Conservation (phyloP, 2,113 vertebrate species). For the Odocoileus hemionus region DNA sequence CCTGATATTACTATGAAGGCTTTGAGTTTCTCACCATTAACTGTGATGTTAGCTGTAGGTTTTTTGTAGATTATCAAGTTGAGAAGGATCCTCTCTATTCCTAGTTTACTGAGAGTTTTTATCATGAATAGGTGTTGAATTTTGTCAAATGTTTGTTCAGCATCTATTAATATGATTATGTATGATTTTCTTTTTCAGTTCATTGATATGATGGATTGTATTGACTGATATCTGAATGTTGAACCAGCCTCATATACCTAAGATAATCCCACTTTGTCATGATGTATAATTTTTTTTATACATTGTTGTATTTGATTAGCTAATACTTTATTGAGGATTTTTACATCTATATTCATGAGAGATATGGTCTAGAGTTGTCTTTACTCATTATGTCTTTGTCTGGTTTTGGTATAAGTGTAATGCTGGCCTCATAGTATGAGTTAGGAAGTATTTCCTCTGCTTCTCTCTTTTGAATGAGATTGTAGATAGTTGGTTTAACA, state of each 20-base stretch:
- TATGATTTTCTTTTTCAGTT: not conserved
- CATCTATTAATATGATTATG: not conserved
- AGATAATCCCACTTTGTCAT: not conserved
- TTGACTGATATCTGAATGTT: not conserved
- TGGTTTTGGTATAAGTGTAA: not conserved
- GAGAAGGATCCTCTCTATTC: not conserved
- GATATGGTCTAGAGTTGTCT: not conserved
- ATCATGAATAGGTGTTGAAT: not conserved
- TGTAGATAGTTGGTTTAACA: not conserved
- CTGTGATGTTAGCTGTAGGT: not conserved
- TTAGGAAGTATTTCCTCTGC: not conserved
- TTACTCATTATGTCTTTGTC: not conserved
- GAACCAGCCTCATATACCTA: not conserved
- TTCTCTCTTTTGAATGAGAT: not conserved
- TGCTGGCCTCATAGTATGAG: not conserved
- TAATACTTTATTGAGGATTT: not conserved
- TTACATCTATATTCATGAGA: not conserved
- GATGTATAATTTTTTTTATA: not conserved
- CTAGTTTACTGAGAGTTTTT: not conserved
- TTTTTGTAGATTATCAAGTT: not conserved
- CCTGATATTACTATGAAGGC: not conserved
- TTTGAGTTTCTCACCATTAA: not conserved
- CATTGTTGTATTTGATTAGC: not conserved
- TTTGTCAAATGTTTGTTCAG: not conserved
- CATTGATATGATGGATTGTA: not conserved